Conservation (phyloP, 2,797 vertebrate species). For the Lycodopsis pacificus region DNA sequence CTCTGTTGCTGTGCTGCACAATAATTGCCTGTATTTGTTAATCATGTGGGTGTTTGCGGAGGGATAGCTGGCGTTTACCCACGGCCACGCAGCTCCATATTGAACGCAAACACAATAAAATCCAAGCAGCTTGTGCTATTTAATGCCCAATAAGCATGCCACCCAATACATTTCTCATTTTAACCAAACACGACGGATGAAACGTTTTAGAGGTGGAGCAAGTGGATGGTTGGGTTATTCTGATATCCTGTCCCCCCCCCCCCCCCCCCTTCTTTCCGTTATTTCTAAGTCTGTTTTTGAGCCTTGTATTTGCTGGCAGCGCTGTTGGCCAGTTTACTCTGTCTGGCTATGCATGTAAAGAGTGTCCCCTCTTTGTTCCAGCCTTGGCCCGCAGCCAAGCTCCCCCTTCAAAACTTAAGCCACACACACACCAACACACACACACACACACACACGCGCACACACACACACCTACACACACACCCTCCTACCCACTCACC, state of each 20-base stretch:
- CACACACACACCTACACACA: slow-evolving; percentile 36
- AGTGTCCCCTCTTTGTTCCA: slow-evolving; percentile 87
- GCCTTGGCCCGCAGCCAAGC: slow-evolving; percentile 82
- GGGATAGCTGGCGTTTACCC: slow-evolving; percentile 73
- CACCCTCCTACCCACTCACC: slow-evolving; percentile 43
- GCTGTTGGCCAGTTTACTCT: slow-evolving; percentile 82
- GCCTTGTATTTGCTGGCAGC: slow-evolving; percentile 77
- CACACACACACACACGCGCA: slow-evolving; percentile 43
- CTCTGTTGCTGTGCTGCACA: slow-evolving; percentile 55
- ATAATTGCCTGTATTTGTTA: slow-evolving; percentile 78
- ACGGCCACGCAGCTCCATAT: slow-evolving; percentile 65
- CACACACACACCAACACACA: slow-evolving; percentile 49
- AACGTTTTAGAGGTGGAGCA: slow-evolving; percentile 51
- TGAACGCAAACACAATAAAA: slow-evolving; percentile 80
- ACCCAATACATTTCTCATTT: slow-evolving; percentile 62
- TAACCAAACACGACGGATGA: slow-evolving; percentile 37
- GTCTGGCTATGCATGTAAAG: slow-evolving; percentile 89
- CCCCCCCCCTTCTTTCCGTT: slow-evolving; percentile 21
- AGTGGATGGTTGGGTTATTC: slow-evolving; percentile 39
- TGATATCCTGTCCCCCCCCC: slow-evolving; percentile 34
- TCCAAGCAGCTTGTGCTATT: slow-evolving; percentile 62
- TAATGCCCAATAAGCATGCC: slow-evolving; percentile 41
- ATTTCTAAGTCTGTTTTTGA: slow-evolving; percentile 67
- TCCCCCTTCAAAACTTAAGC: slow-evolving; percentile 85
- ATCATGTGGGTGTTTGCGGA: slow-evolving; percentile 76